These are phyloP conservation scores for Macroglossus sobrinus DNA, from an alignment of 2,113 vertebrate genomes.

Conservation along the genomic window DNA sequence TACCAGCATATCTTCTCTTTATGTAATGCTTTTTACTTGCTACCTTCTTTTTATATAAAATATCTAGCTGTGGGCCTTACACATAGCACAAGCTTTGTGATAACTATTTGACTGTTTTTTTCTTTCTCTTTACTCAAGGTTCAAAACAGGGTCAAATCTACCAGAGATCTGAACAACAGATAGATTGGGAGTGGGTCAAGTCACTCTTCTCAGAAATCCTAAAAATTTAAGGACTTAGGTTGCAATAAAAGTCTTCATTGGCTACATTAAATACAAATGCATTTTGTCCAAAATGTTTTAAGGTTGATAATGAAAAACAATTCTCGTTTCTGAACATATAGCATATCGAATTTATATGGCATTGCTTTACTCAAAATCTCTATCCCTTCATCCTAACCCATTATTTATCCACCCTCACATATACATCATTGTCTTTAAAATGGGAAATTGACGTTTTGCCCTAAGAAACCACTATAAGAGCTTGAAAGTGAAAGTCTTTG, in stretches of 20 bases:
- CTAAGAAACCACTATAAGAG: background rate
- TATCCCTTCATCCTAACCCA: background rate
- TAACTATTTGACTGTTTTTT: background rate
- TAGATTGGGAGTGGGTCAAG: background rate
- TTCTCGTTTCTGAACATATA: background rate
- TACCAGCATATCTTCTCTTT: background rate
- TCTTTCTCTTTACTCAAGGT: background rate
- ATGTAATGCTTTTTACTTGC: background rate
- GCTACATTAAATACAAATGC: background rate
- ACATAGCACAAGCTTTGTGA: background rate
- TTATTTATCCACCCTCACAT: background rate
- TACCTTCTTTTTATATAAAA: background rate
- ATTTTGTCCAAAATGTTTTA: background rate
- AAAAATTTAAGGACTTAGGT: background rate
- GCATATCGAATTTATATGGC: background rate
- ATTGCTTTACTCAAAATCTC: background rate
- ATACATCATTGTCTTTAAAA: background rate
- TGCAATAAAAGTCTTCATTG: background rate
- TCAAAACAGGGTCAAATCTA: background rate
- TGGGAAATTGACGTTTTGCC: background rate
- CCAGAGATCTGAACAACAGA: background rate
- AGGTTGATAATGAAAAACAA: background rate
- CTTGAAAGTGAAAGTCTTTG: background rate
- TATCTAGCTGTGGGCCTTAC: background rate
- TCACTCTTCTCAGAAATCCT: background rate